Evolutionary conservation across 2,888 invertebrate genomes (phyloP).

Genomic region (Pyrrhia umbra): DNA sequence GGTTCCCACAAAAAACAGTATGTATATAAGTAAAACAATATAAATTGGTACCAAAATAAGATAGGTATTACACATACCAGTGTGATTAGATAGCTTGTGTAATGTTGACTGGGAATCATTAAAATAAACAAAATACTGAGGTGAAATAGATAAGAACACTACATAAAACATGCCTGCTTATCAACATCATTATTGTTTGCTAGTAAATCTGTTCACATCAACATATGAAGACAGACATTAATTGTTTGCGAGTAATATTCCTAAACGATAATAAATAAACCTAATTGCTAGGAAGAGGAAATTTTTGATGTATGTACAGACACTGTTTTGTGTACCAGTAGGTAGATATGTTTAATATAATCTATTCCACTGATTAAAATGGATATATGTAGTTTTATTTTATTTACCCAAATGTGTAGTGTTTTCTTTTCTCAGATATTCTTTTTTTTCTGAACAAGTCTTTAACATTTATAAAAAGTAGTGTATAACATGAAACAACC

Average conservation of each 20-base stretch:
- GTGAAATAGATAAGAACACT: slow-evolving; percentile 28
- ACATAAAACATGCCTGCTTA: slow-evolving; percentile 38
- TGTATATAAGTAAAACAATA: not conserved
- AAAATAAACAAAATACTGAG: slow-evolving; percentile 4
- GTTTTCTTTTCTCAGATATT: no score
- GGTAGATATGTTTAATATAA: not conserved
- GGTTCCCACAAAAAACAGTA: no score
- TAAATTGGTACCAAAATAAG: not conserved
- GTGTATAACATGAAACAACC: no score
- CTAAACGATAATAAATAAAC: slow-evolving; percentile 57
- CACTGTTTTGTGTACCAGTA: not conserved
- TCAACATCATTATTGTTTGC: slow-evolving; percentile 34
- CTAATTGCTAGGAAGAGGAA: slow-evolving; percentile 48
- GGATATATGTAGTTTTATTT: not conserved
- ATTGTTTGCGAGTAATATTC: slow-evolving; percentile 59
- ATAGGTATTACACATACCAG: not conserved
- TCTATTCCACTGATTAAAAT: not conserved
- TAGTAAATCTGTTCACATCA: slow-evolving; percentile 40
- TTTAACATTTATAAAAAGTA: no score
- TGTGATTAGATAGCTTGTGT: not conserved
- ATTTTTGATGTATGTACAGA: slow-evolving; percentile 40
- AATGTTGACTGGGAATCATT: not conserved
- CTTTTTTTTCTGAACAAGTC: no score
- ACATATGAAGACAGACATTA: slow-evolving; percentile 41
- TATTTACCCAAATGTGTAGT: no score